Evolutionary conservation across 2,113 vertebrate genomes (phyloP).

Genomic region (Leucopsar rothschildi): DNA sequence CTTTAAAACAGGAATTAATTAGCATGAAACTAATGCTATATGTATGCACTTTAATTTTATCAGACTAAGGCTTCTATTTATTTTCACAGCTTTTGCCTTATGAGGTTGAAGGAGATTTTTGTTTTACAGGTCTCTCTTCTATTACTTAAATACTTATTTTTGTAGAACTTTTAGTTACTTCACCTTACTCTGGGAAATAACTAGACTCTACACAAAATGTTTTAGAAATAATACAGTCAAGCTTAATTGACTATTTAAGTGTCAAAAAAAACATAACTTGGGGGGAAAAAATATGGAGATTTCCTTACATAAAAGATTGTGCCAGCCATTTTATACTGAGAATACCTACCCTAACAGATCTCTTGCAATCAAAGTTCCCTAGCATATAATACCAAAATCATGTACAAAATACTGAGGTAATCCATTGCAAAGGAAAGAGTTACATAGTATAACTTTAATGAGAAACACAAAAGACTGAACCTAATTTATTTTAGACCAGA

Average conservation of each 20-base stretch:
- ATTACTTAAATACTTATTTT: background rate
- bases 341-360: background rate
- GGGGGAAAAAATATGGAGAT: background rate
- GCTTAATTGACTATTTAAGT: background rate
- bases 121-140: background rate
- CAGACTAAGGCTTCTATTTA: slow-evolving; percentile 18
- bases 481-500: background rate
- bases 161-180: slow-evolving; percentile 15
- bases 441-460: background rate
- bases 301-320: background rate
- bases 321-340: slow-evolving; percentile 23
- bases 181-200: background rate
- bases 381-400: background rate
- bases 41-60: slow-evolving; percentile 16
- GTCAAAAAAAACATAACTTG: background rate
- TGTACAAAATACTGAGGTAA: background rate
- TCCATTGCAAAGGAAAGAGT: background rate
- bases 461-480: background rate
- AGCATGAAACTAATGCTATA: slow-evolving; percentile 6
- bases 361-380: background rate
- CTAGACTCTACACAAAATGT: background rate
- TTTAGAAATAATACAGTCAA: background rate
- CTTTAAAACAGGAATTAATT: slow-evolving; percentile 55
- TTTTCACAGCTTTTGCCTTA: slow-evolving; percentile 6
- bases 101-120: background rate